Evolutionary conservation across 2,888 invertebrate genomes (phyloP).

Genomic region (Cryptops parisi): DNA sequence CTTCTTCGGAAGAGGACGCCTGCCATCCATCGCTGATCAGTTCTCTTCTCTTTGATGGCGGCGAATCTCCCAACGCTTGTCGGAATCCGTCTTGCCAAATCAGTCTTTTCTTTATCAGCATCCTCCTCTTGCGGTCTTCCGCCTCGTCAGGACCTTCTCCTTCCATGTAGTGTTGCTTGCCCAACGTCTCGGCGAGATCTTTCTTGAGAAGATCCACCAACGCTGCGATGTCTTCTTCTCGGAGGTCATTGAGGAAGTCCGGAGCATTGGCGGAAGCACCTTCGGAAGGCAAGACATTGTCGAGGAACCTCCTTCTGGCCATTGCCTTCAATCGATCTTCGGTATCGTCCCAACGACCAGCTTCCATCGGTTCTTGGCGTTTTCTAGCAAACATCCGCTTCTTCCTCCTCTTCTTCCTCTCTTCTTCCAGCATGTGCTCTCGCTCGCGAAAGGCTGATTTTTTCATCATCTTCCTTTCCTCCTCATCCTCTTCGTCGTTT

Average conservation of each 20-base stretch:
- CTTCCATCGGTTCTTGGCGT: too few relatives aligned
- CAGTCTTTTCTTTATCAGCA: not conserved
- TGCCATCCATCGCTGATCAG: too few relatives aligned
- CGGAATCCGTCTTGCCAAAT: slow-evolving; percentile 13
- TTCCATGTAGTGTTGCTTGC: slow-evolving; percentile 7
- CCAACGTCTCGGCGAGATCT: not conserved
- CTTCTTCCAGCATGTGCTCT: not conserved
- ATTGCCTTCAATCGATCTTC: slow-evolving; percentile 1
- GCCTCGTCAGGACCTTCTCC: slow-evolving; percentile 7
- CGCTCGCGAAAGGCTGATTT: slow-evolving; percentile 9
- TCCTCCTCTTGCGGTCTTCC: slow-evolving; percentile 4
- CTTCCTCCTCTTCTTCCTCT: slow-evolving; percentile 2
- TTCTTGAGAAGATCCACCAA: slow-evolving; percentile 1
- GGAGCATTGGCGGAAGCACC: not conserved
- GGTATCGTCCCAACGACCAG: slow-evolving; percentile 1
- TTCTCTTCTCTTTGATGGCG: not conserved
- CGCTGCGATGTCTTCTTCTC: not conserved
- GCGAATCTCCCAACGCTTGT: slow-evolving; percentile 2
- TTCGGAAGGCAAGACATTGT: not conserved
- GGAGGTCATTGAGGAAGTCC: not conserved
- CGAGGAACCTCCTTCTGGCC: slow-evolving; percentile 10
- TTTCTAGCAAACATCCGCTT: not conserved
- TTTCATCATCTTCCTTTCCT: slow-evolving; percentile 5
- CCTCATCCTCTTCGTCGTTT: slow-evolving; percentile 5
- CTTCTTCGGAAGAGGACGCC: not conserved